Conservation (phyloP, 2,797 vertebrate genomes). For the Hybognathus amarus region DNA sequence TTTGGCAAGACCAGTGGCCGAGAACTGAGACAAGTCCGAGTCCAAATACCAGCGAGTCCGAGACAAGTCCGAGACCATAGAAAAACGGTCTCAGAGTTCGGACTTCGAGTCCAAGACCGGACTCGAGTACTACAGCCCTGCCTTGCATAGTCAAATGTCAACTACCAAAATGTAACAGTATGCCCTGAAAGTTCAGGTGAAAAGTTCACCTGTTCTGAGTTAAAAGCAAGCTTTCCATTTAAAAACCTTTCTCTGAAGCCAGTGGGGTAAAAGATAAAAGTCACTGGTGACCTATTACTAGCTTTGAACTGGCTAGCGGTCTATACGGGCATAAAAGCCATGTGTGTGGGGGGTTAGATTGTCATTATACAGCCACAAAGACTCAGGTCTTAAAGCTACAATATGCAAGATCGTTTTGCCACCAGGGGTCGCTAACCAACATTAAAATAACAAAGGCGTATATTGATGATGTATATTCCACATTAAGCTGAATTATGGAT, state of each 20-base stretch:
- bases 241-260: constrained; percentile 21
- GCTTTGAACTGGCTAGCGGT: constrained; percentile 42
- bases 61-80: too few species aligned
- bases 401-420: too few species aligned
- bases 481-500: too few species aligned
- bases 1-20: too few species aligned
- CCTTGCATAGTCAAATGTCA: background rate
- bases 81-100: too few species aligned
- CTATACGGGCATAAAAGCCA: constrained; percentile 15
- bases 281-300: constrained; percentile 28
- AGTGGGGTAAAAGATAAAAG: constrained; percentile 3
- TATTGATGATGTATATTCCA: too few species aligned
- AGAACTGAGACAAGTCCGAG: too few species aligned
- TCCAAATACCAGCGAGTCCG: too few species aligned
- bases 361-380: background rate
- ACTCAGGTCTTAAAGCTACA: background rate
- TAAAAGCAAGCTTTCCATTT: constrained; percentile 23
- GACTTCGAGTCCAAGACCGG: too few species aligned
- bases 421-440: too few species aligned
- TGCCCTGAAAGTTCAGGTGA: background rate
- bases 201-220: constrained; percentile 5
- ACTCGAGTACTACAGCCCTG: too few species aligned
- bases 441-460: too few species aligned
- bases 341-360: constrained; percentile 2
- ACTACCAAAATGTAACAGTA: background rate